Evolutionary conservation across 2,797 vertebrate species (phyloP).

Genomic region (Rhinoraja longicauda): DNA sequence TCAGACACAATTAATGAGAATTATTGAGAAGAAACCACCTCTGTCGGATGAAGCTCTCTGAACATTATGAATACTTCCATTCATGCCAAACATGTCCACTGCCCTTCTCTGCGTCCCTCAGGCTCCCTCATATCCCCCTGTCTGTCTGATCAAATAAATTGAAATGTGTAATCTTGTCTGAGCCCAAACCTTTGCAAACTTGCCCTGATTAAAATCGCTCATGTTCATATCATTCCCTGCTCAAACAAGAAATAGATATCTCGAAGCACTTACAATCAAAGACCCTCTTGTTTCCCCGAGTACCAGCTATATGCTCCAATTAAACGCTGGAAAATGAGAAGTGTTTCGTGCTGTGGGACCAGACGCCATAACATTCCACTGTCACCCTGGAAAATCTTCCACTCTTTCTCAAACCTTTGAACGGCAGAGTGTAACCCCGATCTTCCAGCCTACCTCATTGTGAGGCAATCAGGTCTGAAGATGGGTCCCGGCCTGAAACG

Average conservation of each 20-base stretch:
- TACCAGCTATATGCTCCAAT: neutral
- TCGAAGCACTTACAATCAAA: neutral
- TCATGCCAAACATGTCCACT: neutral
- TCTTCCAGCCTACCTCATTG: too few relatives aligned
- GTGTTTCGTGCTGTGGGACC: neutral
- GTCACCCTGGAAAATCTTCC: neutral
- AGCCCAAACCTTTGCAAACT: neutral
- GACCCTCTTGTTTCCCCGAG: neutral
- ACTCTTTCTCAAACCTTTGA: too few relatives aligned
- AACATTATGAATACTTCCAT: neutral
- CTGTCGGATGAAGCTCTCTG: neutral
- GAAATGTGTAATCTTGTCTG: too few relatives aligned
- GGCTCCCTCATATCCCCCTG: neutral
- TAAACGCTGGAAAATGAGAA: too few relatives aligned
- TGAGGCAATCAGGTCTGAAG: too few relatives aligned
- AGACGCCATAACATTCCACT: neutral
- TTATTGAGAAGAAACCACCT: neutral
- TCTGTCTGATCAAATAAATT: neutral
- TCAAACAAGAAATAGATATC: too few relatives aligned
- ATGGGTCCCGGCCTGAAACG: too few relatives aligned
- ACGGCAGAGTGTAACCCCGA: too few relatives aligned
- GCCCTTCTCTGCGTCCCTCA: neutral
- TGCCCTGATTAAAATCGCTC: neutral
- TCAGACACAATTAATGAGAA: conserved; percentile 9
- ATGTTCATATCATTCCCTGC: neutral